Base-by-base conservation (phyloP, 1,140 invertebrate genomes). In the Drosophila serrata region DNA sequence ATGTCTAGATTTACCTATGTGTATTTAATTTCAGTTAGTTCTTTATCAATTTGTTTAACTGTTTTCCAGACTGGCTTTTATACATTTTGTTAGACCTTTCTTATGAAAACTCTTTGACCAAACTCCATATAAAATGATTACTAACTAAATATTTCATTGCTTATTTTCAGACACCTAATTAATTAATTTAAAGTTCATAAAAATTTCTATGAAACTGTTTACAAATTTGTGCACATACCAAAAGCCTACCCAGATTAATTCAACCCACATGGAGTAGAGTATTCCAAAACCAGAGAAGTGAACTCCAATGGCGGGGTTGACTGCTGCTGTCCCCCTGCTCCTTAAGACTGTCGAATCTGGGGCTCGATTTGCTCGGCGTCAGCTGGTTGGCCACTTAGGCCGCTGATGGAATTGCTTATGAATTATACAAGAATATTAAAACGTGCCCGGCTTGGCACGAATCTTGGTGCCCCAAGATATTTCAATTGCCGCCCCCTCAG, bases 381-480 rank as follows among this genome's bases (percentile, higher is more conserved):
- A 92, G 91, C 90, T 92, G 80, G 80, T 75, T 88, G 84, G 87
- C 91, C 91, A 92, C 91, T 92, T 92, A 92, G 91, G 85, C 85
- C 82, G 76, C 80, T 92, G 87, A 92, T 92, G 82, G 91, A 92
- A 92, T 92, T 90, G 81, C 91, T 92, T 92, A 92, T 92, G 91
- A 92, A 92, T 92, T 92, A 92, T 91, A 91, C 86, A 91, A 91
- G 90, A 84, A 91, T 90, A 91, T 91, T 90, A 91, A 90, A 91
- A 86, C 81, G 86, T 90, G 86, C 81, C 81, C 59, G 27, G 17
- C 67, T 49, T 56, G 68, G 19, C 63, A 31, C 13, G 33, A 19
- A 40, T 67, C 42, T 24, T 13, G 35, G 27, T 49, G 42, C 43
- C 6, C 24, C 29, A n/a, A 35, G 43, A 85, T 73, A 87, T 87